Base-by-base conservation (phyloP, 1,140 invertebrate species). In the Drosophila nasuta region DNA sequence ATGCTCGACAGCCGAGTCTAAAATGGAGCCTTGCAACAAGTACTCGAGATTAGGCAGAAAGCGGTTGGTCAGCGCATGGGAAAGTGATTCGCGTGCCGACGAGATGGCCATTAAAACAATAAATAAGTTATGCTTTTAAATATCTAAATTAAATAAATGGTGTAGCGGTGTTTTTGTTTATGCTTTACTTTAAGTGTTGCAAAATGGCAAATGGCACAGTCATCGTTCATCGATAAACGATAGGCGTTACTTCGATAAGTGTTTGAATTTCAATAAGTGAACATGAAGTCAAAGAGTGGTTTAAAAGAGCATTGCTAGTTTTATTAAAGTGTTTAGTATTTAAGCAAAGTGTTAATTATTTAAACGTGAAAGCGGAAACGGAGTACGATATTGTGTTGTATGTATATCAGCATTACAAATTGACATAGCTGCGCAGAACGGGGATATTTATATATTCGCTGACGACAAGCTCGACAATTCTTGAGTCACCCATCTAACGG, bases 1-100 rank as follows among this genome's bases (percentile, higher is more conserved):
- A n/a, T 98, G 96, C 93, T 98, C 97, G 10, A 98, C 97, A 49
- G 97, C 96, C n/a, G 95, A 95, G 92, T 99, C 98, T 30, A 98
- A 91, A 28, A 99, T 97, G 59, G 97, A 98, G 10, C 97, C 97
- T 93, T 98, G 97, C 8, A 98, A 93, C 58, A 98, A 93, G 91
- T 98, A 98, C 93, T 98, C 97, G 91, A 97, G 96, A 92, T 98
- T 97, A 1, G 97, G 97, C 54, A 97, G 96, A 43, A 97, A 97
- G 72, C 97, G 97, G 17, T 95, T 96, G 92, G 96, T 96, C 11
- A 97, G 72, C 1, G 97, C 97, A 78, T 96, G 94, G 59, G 94
- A 95, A 66, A 97, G 93, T 68, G 94, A 96, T 62, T 97, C 97
- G 66, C 96, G 95, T 15, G 96, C 96, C 43, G 96, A 96, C 3